Evolutionary conservation across 2,797 vertebrate species (phyloP).

Genomic region (Lycodopsis pacificus): DNA sequence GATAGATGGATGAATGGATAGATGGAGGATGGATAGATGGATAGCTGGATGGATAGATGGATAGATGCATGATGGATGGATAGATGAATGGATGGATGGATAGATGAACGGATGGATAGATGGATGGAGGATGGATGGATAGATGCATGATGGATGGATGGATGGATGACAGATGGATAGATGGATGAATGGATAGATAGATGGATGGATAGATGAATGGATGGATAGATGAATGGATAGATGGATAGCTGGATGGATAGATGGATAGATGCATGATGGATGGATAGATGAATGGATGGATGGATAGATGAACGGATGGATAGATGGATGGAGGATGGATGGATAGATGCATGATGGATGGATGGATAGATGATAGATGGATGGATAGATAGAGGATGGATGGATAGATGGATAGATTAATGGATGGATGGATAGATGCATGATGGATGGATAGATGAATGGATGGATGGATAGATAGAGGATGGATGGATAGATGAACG

Average conservation of each 20-base stretch:
- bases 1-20: conserved; percentile 35
- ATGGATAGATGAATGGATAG: conserved; percentile 37
- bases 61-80: conserved; percentile 35
- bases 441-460: too few species aligned
- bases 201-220: conserved; percentile 34
- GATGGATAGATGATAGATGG: conserved; percentile 18
- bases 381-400: conserved; percentile 40
- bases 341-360: background rate
- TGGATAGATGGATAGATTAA: conserved; percentile 8
- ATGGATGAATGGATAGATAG: background rate
- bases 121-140: conserved; percentile 21
- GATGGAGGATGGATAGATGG: conserved; percentile 39
- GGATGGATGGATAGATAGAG: too few species aligned
- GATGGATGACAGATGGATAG: conserved; percentile 8
- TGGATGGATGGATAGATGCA: conserved; percentile 36
- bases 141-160: too few species aligned
- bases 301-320: conserved; percentile 30
- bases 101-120: background rate
- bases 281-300: conserved; percentile 25
- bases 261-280: conserved; percentile 32
- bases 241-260: conserved; percentile 23
- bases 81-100: conserved; percentile 33
- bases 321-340: conserved; percentile 8
- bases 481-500: conserved; percentile 9
- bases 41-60: conserved; percentile 38